Base-by-base conservation (phyloP, 2,797 vertebrate species). In the Neostethus bicornis region DNA sequence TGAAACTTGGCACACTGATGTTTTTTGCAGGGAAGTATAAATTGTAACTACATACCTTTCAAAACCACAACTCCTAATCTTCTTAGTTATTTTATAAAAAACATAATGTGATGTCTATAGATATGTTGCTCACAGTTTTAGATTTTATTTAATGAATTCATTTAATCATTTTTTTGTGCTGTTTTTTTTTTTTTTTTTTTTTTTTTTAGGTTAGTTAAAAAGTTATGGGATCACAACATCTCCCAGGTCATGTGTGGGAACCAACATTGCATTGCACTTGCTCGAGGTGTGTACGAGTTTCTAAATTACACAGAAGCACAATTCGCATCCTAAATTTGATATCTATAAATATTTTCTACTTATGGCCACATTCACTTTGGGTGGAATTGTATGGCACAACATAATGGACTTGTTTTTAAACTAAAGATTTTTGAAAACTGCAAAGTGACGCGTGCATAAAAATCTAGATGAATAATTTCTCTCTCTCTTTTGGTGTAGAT, bases 211-310 rank as follows among this genome's bases (percentile, higher is more conserved):
- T 89, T 98, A 89, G 94, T 99, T 68, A 98, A 96, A 80, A 95
- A 95, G 57, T 83, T 99, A 73, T 95, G 93, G 79, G 95, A 96
- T 61, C 94, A 97, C 81, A 94, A 79, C 3, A 96, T 99, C 84
- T 91, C 96, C 60, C 97, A 98, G 85, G 94, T 98, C 52, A 96
- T 96, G 86, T 99, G 97, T 89, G 97, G 97, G 67, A 97, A 94
- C 75, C 95, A 96, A 88, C 97, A 99, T 85, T 99, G 96, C 82
- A 90, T 99, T 70, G 96, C 96, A 89, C 94, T 99, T 84, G 94
- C 96, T 74, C 93, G 93, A 94, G 96, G 97, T 99, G 89, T 64
- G 67, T 74, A 85, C 78, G 47, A 32, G 1, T 39, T 9, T 57
- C 37, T 17, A 50, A 17, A 51, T 16, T 35, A 47, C 32, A 55